Evolutionary conservation across 2,797 vertebrate genomes (phyloP).

Genomic region (Botia almorhae): DNA sequence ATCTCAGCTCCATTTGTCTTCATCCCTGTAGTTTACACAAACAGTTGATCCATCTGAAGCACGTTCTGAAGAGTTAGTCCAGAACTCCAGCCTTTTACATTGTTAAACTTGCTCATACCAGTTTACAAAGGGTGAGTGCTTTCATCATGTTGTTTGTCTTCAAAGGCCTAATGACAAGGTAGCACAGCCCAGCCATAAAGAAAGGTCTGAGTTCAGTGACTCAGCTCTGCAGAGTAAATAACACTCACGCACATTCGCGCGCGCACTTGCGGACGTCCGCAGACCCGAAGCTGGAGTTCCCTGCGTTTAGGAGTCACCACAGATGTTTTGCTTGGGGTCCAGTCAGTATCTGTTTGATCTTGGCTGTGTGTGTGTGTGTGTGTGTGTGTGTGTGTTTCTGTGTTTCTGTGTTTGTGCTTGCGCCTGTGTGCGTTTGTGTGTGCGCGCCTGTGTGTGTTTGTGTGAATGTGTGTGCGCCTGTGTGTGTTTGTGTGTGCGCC

Average conservation of each 20-base stretch:
- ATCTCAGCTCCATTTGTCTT: conserved; percentile 67
- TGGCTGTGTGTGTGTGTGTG: conserved; percentile 62
- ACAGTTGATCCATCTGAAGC: conserved; percentile 72
- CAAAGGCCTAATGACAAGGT: conserved; percentile 86
- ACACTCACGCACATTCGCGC: conserved; percentile 62
- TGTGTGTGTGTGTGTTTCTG: neutral
- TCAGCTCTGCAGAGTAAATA: conserved; percentile 79
- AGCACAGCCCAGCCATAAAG: conserved; percentile 79
- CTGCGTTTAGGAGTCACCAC: conserved; percentile 74
- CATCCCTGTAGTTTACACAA: conserved; percentile 71
- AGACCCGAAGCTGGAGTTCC: conserved; percentile 71
- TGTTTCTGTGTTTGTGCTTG: no score
- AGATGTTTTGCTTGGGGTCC: conserved; percentile 78
- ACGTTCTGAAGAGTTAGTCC: conserved; percentile 74
- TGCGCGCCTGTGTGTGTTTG: neutral
- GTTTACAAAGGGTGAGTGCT: conserved; percentile 77
- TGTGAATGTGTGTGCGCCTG: conserved; percentile 19
- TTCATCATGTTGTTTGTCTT: conserved; percentile 81
- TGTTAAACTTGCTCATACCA: conserved; percentile 80
- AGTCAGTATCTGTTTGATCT: conserved; percentile 76
- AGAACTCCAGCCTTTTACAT: conserved; percentile 78
- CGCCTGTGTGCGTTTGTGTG: no score
- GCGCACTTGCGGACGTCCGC: conserved; percentile 62
- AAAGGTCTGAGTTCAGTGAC: conserved; percentile 73
- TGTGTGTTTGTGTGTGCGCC: conserved; percentile 49